Evolutionary conservation across 2,888 invertebrate species (phyloP), one percentile per base, ranked within the genome.

Genomic region (Pinctada fucata): DNA sequence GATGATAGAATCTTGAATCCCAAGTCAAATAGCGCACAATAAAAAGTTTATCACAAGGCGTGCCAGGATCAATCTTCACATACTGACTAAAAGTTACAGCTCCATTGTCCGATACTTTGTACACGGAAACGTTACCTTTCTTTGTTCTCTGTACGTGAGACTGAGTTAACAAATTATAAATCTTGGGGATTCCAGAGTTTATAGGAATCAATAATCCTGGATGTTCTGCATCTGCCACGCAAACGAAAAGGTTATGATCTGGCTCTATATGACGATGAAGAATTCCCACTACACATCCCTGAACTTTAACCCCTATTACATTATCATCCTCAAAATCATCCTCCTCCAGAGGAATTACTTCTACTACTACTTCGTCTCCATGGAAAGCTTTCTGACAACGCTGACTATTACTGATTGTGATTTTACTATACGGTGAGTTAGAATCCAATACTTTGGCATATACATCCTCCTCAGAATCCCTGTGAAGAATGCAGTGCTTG

Each of bases 11-110:
- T 2, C 81, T 82, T 16, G 84, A 78, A 13, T 90, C 86, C 90
- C 90, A 91, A 31, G 88, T 88, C 71, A 91, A 77, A 77, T 87
- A 90, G n/a, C 87, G 85, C 10, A 90, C 90, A 6, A 90, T 83
- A 86, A 90, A 91, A 67, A 91, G 76, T 73, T 89, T 90, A 2
- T 79, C 78, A n/a, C 79, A 71, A 4, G 84, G 83, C 49, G 87
- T 80, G 3, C 75, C 48, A 6, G 82, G 80, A 48, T 88, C 83
- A 10, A 91, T 80, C 10, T 81, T 84, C 74, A 90, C 90, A 73
- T 85, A 86, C 66, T 89, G 88, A 79, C 86, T 86, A 70, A 90
- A 88, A 45, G 81, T 72, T 2, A 90, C 79, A 58, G 84, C 79
- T 2, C 82, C 83, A 48, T 82, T 82, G n/a, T 84, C 84, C 31